Base-by-base conservation (phyloP, 2,888 invertebrate species). In the Heteromurus nitidus region DNA sequence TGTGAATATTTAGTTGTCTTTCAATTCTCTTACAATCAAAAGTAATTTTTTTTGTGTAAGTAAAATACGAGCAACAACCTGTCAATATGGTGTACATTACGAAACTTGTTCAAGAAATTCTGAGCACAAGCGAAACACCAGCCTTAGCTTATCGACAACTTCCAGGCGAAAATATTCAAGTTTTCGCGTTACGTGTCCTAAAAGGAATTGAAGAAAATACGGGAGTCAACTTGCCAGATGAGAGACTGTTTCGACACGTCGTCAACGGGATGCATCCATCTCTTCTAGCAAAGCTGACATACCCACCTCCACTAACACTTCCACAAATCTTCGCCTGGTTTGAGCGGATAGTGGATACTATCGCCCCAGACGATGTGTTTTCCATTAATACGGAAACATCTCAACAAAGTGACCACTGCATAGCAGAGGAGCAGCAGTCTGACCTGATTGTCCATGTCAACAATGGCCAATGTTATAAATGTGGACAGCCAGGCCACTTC, bases 391-490 rank as follows among this genome's bases (percentile, higher is more conserved):
- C 11, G 53, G 18, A 53, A 53, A 18, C 53, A 13, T 18, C 18
- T 5, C 53, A 7, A 53, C 53, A 9, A 7, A 9, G 18, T n/a
- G 5, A 13, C 5, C 53, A 13, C 11, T 5, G n/a, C 18, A 7
- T 5, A 53, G 53, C 11, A 53, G 53, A 16, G 18, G 18, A n/a
- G 18, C 16, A 53, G 53, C n/a, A 53, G 5, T 13, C 7, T 53
- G 53, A 53, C 53, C 53, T 53, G 53, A 53, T 18, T 53, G 5
- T 53, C 53, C 53, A 18, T 18, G 53, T 5, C 16, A 53, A 53
- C 53, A 16, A 18, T 18, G 53, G n/a, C n/a, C 53, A 18, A 53
- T 53, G 53, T 53, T 53, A 53, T 18, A 53, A 53, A 18, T 53
- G 53, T 18, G 53, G 53, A 9, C 5, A 53, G 18, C 53, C 53